phyloP scores from a whole-genome alignment of 2,888 invertebrate species.

The Aspidiotus rigidus region DNA sequence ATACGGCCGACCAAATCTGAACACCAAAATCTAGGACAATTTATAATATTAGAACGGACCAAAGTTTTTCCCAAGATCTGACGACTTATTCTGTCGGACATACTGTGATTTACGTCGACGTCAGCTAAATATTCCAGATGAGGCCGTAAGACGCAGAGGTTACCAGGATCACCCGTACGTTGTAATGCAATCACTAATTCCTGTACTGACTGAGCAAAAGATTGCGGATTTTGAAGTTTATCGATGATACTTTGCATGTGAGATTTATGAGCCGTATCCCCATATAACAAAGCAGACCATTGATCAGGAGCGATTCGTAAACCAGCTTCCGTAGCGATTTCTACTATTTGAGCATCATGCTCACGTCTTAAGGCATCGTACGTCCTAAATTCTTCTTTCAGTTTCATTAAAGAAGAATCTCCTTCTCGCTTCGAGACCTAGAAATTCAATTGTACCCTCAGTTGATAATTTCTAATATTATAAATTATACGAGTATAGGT shows the following conservation, averaged over 20 bases:
- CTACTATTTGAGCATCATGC: slow-evolving; percentile 97
- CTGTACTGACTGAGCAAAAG: slow-evolving; percentile 78
- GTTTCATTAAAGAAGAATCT: slow-evolving; percentile 94
- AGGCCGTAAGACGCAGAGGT: slow-evolving; percentile 63
- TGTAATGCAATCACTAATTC: slow-evolving; percentile 84
- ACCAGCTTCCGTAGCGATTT: slow-evolving; percentile 95
- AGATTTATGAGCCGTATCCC: slow-evolving; percentile 88
- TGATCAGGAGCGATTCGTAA: slow-evolving; percentile 94
- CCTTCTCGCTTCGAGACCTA: slow-evolving; percentile 91
- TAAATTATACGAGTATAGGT: not conserved
- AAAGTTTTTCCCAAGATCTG: slow-evolving; percentile 14
- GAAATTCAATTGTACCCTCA: not conserved
- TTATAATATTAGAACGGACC: not conserved
- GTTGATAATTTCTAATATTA: not conserved
- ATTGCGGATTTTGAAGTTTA: slow-evolving; percentile 86
- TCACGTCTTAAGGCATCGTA: slow-evolving; percentile 88
- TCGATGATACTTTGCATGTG: slow-evolving; percentile 94
- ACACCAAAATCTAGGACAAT: slow-evolving; percentile 15
- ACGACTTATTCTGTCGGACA: slow-evolving; percentile 30
- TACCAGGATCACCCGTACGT: slow-evolving; percentile 76
- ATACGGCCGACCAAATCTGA: slow-evolving; percentile 52
- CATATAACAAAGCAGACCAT: slow-evolving; percentile 93
- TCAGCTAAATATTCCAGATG: slow-evolving; percentile 75
- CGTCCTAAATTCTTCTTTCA: slow-evolving; percentile 91
- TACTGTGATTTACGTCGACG: slow-evolving; percentile 77